Base-by-base conservation (phyloP, 1,140 invertebrate genomes). In the Campoletis sonorensis region DNA sequence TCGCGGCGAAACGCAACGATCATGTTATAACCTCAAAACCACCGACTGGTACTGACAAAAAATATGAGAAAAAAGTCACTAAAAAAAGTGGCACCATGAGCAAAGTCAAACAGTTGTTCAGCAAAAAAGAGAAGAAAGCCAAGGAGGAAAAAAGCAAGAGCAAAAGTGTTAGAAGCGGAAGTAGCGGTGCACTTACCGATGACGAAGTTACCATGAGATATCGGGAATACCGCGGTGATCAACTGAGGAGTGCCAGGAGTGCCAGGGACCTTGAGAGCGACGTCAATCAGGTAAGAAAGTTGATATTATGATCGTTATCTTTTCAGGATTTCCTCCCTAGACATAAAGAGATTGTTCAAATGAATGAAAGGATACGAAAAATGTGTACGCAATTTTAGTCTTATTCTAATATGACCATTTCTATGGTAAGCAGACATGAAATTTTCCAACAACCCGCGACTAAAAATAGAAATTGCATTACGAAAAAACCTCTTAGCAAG, bases 71-170 rank as follows among this genome's bases (percentile, higher is more conserved):
- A 70, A 91, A 91, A 68, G 88, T 86, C 0, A 82, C 86, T 4
- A 92, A 91, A 81, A 92, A 91, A 84, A 89, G 88, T 49, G 90
- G 88, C 2, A 92, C 90, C 4, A 91, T 92, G 91, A 91, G 89
- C 84, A 92, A 91, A 49, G 89, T 92, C 13, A 91, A 91, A 70
- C 91, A 92, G 77, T 76, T 91, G 73, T 91, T 91, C 72, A 90
- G 90, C 49, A 92, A 91, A 75, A 92, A 92, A 67, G 91, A 92
- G 79, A 92, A 92, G 79, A 91, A 91, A 64, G 84, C 83, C 61
- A 78, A 78, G 58, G 76, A 78, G 76, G 76, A 78, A 37, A 78
- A 67, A 21, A 78, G 37, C 76, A 78, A 78, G 61, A 67, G 30
- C 76, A 80, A 72, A 73, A 82, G 77, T 68, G 78, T 78, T 68